Conservation (phyloP, 2,888 invertebrate genomes). For the Microctonus aethiopoides region DNA sequence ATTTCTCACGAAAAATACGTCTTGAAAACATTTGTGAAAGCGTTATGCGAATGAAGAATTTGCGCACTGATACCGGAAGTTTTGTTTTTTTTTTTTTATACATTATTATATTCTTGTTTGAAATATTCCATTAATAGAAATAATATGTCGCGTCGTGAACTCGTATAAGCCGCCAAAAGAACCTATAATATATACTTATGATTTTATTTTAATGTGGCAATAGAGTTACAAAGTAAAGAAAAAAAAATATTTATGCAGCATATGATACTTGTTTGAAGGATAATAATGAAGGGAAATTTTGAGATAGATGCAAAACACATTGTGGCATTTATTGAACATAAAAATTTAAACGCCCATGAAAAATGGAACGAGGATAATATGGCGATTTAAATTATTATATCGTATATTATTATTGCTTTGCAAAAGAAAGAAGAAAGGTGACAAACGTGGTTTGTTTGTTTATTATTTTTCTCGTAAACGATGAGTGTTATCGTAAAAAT, state of each 20-base stretch:
- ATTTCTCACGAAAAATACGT: constrained; percentile 36
- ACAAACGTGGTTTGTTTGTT: too few species aligned
- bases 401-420: not conserved
- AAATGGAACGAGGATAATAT: not conserved
- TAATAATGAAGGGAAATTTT: not conserved
- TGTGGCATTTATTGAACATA: not conserved
- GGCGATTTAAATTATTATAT: not conserved
- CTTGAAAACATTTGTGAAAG: constrained; percentile 44
- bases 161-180: not conserved
- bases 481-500: not conserved
- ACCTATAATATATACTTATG: not conserved
- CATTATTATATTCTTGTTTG: not conserved
- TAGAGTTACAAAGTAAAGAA: not conserved
- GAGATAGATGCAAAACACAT: not conserved
- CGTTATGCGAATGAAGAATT: constrained; percentile 13
- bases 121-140: not conserved
- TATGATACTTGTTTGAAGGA: too few species aligned
- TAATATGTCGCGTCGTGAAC: not conserved
- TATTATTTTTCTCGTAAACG: too few species aligned
- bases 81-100: not conserved
- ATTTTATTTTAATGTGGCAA: not conserved
- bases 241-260: too few species aligned
- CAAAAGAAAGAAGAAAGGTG: not conserved
- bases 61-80: not conserved
- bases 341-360: not conserved